phyloP scores from a whole-genome alignment of 23 tunicate genomes.

The Botrylloides violaceus region DNA sequence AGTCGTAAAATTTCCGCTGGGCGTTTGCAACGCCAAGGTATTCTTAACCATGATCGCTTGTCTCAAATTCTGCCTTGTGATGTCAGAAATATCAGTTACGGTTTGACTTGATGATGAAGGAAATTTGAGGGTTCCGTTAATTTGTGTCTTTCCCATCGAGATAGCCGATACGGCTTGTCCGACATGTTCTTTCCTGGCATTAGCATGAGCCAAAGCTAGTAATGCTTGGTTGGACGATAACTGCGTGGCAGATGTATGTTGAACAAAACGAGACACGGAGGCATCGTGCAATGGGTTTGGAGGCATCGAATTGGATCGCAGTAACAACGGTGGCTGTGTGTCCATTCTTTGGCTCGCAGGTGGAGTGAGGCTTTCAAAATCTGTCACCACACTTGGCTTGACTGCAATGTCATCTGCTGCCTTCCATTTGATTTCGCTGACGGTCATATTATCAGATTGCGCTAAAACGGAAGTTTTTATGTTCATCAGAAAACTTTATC shows the following conservation, averaged over 20 bases:
- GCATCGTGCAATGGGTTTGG: conserved; percentile 2
- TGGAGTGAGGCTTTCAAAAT: neutral
- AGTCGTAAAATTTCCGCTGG: no score
- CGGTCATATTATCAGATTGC: neutral
- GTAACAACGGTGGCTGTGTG: conserved; percentile 9
- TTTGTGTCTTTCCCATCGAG: conserved; percentile 14
- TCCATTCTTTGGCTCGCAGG: neutral
- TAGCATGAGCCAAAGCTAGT: conserved; percentile 24
- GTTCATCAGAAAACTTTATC: no score
- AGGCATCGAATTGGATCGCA: conserved; percentile 10
- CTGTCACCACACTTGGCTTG: neutral
- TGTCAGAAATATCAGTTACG: neutral
- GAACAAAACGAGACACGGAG: neutral
- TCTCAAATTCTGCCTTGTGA: conserved; percentile 3
- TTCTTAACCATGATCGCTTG: conserved; percentile 26
- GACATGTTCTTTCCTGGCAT: conserved; percentile 11
- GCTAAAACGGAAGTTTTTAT: neutral
- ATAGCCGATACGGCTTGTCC: conserved; percentile 22
- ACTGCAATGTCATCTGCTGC: neutral
- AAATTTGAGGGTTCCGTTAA: neutral
- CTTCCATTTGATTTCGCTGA: neutral
- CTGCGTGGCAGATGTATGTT: neutral
- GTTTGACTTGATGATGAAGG: neutral
- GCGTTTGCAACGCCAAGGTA: no score
- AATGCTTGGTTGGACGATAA: neutral